Evolutionary conservation across 2,888 invertebrate genomes (phyloP).

Genomic region (Cosmopolites sordidus): DNA sequence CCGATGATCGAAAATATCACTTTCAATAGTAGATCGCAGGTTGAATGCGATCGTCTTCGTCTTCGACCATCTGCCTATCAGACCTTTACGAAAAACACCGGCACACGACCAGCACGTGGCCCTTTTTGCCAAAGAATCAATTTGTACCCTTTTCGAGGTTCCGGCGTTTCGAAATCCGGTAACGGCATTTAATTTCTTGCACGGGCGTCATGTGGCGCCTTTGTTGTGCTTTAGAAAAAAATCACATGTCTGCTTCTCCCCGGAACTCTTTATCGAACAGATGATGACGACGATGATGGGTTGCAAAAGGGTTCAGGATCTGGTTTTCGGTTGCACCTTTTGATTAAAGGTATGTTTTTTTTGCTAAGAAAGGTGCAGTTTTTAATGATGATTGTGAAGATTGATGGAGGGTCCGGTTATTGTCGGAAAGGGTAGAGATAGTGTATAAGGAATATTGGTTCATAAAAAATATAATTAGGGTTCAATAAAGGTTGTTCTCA

Average conservation of each 20-base stretch:
- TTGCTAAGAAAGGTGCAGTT: not conserved
- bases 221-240: not conserved
- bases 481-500: too few species aligned
- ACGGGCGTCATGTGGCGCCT: constrained; percentile 2
- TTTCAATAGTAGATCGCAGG: not conserved
- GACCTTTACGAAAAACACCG: not conserved
- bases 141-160: constrained; percentile 1
- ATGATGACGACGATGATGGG: not conserved
- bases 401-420: too few species aligned
- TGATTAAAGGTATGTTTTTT: not conserved
- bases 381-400: too few species aligned
- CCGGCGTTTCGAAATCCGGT: not conserved
- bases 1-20: not conserved
- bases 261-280: not conserved
- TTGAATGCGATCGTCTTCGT: not conserved
- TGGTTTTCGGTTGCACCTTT: not conserved
- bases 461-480: too few species aligned
- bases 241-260: constrained; percentile 3
- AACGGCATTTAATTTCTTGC: not conserved
- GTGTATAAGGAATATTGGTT: too few species aligned
- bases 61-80: not conserved
- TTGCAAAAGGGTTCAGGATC: constrained; percentile 2
- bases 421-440: too few species aligned
- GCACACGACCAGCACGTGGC: not conserved
- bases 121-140: not conserved